Evolutionary conservation across 1,140 invertebrate genomes (phyloP), one percentile per base, ranked within the genome.

Genomic region (Pseudoatta argentina): DNA sequence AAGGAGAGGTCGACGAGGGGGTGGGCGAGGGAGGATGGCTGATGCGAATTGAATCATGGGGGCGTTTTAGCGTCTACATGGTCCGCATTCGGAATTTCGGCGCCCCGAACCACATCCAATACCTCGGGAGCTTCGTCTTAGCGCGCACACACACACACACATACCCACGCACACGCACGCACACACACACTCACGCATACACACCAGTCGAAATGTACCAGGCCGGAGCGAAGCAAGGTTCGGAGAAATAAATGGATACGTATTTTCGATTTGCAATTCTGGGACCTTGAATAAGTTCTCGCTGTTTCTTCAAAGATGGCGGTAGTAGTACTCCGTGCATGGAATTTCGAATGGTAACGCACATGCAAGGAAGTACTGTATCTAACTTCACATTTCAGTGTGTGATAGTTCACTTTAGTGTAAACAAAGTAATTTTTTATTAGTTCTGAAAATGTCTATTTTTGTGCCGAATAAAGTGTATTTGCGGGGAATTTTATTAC

Each of bases 11-110:
- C 8, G 59, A 18, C 21, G 89, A 83, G 85, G 85, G 85, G 85
- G 79, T 39, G 78, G 73, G 79, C 69, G 76, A 55, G 21, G 75
- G 87, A 89, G 89, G 91, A 89, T 90, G 88, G 92, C 92, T 94
- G 94, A 95, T 94, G 94, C 92, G 94, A 94, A 95, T 94, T 94
- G 94, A 94, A 95, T 95, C 94, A 95, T 94, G 93, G 93, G 93
- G 93, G 93, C 93, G 94, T 95, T 95, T 95, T 94, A 94, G 92
- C 93, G 93, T 92, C 91, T 93, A 94, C 94, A 94, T 94, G 94
- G 88, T 78, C 91, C 85, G 94, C 93, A 93, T 95, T 93, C 90
- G 87, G 91, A 94, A 93, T 92, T 83, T 93, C 86, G 86, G 90
- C 91, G 87, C 92, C 83, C 85, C 89, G 89, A 85, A 87, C 75